Evolutionary conservation across 2,797 vertebrate genomes (phyloP), one percentile per base, ranked within the genome.

Genomic region (Phoebastria nigripes): DNA sequence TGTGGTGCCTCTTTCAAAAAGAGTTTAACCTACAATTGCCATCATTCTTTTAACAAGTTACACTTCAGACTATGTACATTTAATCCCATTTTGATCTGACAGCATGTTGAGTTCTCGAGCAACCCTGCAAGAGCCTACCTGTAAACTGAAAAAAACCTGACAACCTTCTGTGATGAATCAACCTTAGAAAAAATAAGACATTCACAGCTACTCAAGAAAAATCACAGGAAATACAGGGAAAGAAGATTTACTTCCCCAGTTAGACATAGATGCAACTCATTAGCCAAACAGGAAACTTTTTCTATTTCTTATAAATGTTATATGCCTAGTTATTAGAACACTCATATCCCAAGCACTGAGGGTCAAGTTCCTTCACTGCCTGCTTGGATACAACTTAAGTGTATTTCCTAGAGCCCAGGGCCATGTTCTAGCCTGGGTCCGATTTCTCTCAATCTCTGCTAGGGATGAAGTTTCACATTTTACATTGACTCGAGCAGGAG

Each of bases 401-500:
- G 15, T 24, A 44, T 22, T 39, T 62, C 41, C 39, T 26, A 22
- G 25, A 72, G 62, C 56, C 41, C 41, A 56, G 25, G 52, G n/a
- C 37, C 17, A 8, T 2, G 4, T 10, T n/a, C 56, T 21, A 47
- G 11, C 14, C 49, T 0, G 1, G 15, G 4, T 58, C 24, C 35
- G 56, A 46, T 41, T 59, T 62, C 87, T 58, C 42, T 59, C 63
- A 87, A 25, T 85, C 93, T 72, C 82, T 90, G 63, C 79, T 31
- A 9, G 22, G 56, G 88, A 93, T 90, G 37, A 67, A 86, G 76
- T 91, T 86, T 63, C 93, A 82, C 71, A 18, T 61, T 79, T 86
- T 61, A 14, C 33, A 84, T 89, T 58, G 35, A 18, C 26, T n/a
- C 0, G 2, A 59, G 22, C 55, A 73, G 41, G 6, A 74, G 8